Evolutionary conservation across 2,113 vertebrate species (phyloP).

Genomic region (Clinocottus analis): DNA sequence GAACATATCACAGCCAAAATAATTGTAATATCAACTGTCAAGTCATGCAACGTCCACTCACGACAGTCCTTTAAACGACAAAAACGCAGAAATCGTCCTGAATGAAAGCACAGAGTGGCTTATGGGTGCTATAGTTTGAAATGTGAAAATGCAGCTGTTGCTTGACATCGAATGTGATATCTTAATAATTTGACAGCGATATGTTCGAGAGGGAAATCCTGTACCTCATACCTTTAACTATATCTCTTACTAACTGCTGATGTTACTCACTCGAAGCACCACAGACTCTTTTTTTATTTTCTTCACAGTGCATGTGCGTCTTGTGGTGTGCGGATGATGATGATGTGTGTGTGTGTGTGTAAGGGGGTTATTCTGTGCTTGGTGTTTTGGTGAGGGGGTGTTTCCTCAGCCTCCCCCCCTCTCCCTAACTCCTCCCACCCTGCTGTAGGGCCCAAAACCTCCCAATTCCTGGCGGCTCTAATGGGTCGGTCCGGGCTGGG

Average conservation of each 20-base stretch:
- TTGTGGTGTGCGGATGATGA: conserved; percentile 33
- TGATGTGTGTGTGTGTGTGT: conserved; percentile 24
- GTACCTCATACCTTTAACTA: conserved; percentile 52
- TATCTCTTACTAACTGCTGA: conserved; percentile 55
- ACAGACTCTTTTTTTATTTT: conserved; percentile 10
- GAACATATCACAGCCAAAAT: conserved; percentile 19
- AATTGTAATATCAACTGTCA: not conserved
- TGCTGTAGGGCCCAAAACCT: conserved; percentile 78
- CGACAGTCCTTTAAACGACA: not conserved
- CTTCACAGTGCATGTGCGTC: conserved; percentile 55
- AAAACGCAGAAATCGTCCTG: not conserved
- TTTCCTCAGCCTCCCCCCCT: conserved; percentile 60
- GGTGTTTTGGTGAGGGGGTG: conserved; percentile 58
- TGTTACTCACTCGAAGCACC: conserved; percentile 36
- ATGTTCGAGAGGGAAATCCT: conserved; percentile 43
- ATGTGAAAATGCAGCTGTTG: not conserved
- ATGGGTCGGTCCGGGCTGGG: conserved; percentile 81
- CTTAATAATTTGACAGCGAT: conserved; percentile 25
- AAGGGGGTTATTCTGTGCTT: conserved; percentile 43
- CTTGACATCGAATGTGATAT: not conserved
- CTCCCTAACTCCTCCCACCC: conserved; percentile 73
- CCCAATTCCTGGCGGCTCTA: conserved; percentile 82
- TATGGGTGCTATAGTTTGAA: not conserved
- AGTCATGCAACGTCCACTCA: not conserved
- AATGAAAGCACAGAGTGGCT: not conserved